phyloP scores from a whole-genome alignment of 2,113 vertebrate species.

The Mormoops blainvillei region DNA sequence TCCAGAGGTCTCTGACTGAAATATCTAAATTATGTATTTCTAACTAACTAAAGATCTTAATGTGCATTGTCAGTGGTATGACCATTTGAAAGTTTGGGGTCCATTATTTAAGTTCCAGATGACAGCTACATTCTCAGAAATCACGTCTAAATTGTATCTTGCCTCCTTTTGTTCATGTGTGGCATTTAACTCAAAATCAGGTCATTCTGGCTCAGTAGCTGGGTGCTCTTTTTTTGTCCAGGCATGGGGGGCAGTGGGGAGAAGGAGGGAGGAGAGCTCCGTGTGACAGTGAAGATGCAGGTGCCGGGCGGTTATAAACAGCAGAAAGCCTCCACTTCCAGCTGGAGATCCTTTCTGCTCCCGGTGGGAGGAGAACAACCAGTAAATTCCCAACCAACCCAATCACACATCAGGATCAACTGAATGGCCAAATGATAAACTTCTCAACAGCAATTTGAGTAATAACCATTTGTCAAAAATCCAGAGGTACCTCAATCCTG shows the following conservation, averaged over 20 bases:
- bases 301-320: background rate
- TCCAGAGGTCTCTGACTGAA: background rate
- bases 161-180: too few species aligned
- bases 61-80: fast-evolving
- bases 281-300: fast-evolving
- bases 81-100: background rate
- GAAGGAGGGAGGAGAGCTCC: background rate
- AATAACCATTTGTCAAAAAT: background rate
- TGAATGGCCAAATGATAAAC: background rate
- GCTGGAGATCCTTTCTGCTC: background rate
- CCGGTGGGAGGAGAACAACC: too few species aligned
- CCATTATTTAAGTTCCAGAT: background rate
- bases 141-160: too few species aligned
- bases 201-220: background rate
- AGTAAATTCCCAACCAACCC: background rate
- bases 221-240: background rate
- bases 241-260: fast-evolving
- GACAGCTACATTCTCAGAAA: background rate
- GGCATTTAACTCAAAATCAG: background rate
- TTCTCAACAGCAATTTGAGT: background rate
- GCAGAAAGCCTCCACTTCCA: background rate
- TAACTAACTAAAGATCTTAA: background rate
- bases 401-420: background rate
- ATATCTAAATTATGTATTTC: background rate
- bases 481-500: background rate